phyloP scores from a whole-genome alignment of 2,113 vertebrate genomes.

The Catharus minimus region DNA sequence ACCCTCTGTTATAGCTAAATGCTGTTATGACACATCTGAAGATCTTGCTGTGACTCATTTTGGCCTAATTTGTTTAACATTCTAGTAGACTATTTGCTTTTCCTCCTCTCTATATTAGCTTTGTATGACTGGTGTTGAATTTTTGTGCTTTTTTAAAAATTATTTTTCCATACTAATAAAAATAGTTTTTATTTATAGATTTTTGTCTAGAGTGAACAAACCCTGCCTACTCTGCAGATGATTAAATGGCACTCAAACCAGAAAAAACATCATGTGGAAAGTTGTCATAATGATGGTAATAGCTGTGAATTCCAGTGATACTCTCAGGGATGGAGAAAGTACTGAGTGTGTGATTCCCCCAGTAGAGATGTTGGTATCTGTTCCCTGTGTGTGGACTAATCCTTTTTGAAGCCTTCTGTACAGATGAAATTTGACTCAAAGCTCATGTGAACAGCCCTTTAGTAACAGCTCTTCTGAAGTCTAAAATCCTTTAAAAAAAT shows the following conservation, averaged over 20 bases:
- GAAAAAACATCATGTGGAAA: not conserved
- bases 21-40: not conserved
- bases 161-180: not conserved
- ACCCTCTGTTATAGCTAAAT: not conserved
- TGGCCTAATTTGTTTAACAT: slow-evolving; percentile 18
- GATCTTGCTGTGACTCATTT: not conserved
- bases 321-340: not conserved
- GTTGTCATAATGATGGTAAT: not conserved
- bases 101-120: not conserved
- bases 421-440: not conserved
- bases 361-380: not conserved
- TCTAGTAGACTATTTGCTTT: not conserved
- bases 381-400: not conserved
- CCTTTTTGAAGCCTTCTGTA: not conserved
- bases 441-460: not conserved
- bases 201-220: not conserved
- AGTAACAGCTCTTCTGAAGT: not conserved
- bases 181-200: not conserved
- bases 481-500: not conserved
- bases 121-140: not conserved
- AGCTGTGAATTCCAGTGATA: not conserved
- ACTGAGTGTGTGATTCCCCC: not conserved
- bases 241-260: not conserved
- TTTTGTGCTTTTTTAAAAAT: not conserved
- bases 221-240: not conserved